Percentiles rank a stretch among this genome's conserved stretches.
Evolutionary conservation across 2,888 invertebrate genomes (phyloP).

Genomic region (Drosophila neotestacea): DNA sequence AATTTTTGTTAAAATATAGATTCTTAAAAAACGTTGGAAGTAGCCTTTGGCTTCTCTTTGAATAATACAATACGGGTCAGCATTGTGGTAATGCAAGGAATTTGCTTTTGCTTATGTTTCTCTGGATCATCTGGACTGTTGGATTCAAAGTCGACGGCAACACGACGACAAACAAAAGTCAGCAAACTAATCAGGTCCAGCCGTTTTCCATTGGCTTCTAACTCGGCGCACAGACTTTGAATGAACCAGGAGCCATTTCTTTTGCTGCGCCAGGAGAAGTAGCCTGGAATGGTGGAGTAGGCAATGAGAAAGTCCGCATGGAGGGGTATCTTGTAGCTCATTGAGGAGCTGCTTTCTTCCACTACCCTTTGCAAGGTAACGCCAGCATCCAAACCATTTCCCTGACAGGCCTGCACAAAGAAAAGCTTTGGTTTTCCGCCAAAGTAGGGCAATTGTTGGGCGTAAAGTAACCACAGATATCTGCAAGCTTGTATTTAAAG

Average conservation of each 20-base stretch:
- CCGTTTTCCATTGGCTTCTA: neutral
- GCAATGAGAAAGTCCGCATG: slow-evolving; percentile 9
- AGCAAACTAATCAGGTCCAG: slow-evolving; percentile 1
- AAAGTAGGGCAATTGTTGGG: slow-evolving; percentile 5
- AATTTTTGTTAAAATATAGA: too few species aligned
- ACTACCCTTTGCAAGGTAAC: neutral
- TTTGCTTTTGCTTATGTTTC: neutral
- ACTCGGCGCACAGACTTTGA: slow-evolving; percentile 10
- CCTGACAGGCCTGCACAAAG: slow-evolving; percentile 16
- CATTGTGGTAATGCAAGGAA: slow-evolving; percentile 10
- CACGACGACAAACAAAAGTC: slow-evolving; percentile 1
- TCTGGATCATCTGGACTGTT: neutral
- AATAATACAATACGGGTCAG: slow-evolving; percentile 4
- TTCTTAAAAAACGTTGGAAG: neutral
- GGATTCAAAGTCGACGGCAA: slow-evolving; percentile 1
- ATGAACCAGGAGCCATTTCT: neutral
- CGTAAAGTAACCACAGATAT: neutral
- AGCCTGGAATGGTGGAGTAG: neutral
- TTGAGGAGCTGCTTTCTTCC: neutral
- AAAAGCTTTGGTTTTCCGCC: slow-evolving; percentile 18
- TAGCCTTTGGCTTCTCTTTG: neutral
- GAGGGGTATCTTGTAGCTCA: slow-evolving; percentile 3
- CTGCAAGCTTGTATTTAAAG: neutral
- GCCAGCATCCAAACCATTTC: neutral
- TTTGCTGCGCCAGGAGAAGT: neutral